Evolutionary conservation across 2,113 vertebrate species (phyloP).

Genomic region (Lophura nycthemera): DNA sequence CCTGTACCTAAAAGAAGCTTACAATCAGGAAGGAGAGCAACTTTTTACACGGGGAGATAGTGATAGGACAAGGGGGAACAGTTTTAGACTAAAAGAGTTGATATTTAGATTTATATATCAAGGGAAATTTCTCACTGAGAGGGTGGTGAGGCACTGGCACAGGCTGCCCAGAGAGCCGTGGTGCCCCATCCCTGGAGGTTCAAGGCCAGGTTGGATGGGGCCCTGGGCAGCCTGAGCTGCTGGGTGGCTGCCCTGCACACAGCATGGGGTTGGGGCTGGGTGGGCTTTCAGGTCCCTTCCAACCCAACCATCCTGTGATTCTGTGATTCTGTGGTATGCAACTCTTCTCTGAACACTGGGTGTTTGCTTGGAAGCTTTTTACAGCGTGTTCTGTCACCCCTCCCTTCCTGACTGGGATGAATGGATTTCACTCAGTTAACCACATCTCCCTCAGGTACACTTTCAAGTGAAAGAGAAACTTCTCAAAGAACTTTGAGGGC

Average conservation of each 20-base stretch:
- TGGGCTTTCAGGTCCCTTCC: neutral
- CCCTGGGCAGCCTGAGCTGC: neutral
- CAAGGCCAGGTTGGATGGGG: neutral
- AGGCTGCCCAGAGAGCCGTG: neutral
- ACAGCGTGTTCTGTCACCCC: neutral
- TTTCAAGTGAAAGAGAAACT: conserved; percentile 44
- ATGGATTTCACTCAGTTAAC: neutral
- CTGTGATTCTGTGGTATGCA: neutral
- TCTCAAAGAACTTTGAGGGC: conserved; percentile 42
- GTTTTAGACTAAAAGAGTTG: neutral
- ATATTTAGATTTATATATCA: neutral
- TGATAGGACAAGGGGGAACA: neutral
- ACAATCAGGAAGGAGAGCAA: neutral
- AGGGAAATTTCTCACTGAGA: neutral
- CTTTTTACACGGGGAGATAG: neutral
- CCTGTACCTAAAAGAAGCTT: neutral
- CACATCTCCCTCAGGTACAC: neutral
- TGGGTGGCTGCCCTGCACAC: neutral
- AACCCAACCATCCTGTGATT: neutral
- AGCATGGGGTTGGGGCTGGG: neutral
- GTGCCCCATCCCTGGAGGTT: neutral
- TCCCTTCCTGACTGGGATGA: neutral
- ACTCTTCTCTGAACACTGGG: conserved; percentile 3
- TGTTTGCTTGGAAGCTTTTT: conserved; percentile 14
- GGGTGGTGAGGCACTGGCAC: neutral